These are phyloP conservation scores for Pogonocherus hispidulus DNA, from an alignment of 2,888 invertebrate species.

Conservation along the genomic window DNA sequence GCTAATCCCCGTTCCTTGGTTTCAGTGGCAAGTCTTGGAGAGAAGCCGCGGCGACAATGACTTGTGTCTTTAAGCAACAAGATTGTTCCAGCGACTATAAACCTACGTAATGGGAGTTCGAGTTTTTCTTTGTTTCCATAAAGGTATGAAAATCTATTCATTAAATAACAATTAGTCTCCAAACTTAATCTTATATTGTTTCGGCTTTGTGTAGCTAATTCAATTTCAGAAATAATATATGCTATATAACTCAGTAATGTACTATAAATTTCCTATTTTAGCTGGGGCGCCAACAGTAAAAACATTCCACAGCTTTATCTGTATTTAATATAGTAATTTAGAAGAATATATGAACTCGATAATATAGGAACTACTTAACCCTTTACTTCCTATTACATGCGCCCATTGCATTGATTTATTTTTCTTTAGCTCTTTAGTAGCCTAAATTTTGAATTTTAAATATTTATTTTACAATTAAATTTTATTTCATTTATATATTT, in stretches of 20 bases:
- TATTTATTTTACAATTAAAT: too few relatives aligned
- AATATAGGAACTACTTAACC: too few relatives aligned
- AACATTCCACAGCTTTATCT: too few relatives aligned
- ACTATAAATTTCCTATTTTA: background rate
- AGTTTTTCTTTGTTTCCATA: conserved; percentile 47
- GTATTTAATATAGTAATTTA: too few relatives aligned
- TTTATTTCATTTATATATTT: too few relatives aligned
- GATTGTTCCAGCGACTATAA: conserved; percentile 49
- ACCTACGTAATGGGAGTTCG: conserved; percentile 49
- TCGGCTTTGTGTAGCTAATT: conserved; percentile 3
- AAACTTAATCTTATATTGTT: conserved; percentile 11
- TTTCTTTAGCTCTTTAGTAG: too few relatives aligned
- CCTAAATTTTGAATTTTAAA: too few relatives aligned
- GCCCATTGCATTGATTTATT: too few relatives aligned
- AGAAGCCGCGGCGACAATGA: conserved; percentile 48
- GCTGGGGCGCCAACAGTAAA: too few relatives aligned
- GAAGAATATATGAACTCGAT: too few relatives aligned
- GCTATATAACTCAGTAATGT: background rate
- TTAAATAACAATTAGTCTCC: conserved; percentile 27
- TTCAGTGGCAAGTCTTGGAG: conserved; percentile 46
- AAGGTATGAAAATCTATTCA: conserved; percentile 49
- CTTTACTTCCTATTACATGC: too few relatives aligned
- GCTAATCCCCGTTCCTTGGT: conserved; percentile 48
- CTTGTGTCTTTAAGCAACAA: conserved; percentile 45
- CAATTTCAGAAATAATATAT: background rate